Evolutionary conservation across 2,113 vertebrate genomes (phyloP).

Genomic region (Caracal caracal): DNA sequence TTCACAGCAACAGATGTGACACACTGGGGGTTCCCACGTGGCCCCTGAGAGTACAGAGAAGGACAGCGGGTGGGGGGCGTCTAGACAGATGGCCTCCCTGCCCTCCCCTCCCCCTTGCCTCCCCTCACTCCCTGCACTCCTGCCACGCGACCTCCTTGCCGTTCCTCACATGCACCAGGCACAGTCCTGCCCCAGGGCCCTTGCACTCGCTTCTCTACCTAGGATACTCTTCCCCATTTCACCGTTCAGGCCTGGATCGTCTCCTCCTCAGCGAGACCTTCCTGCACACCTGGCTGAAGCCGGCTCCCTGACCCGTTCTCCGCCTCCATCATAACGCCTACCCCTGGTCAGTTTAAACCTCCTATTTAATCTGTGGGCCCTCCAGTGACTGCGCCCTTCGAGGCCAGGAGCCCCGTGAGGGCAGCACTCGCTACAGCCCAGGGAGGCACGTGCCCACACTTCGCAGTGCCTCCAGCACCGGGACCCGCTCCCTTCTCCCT

Average conservation of each 20-base stretch:
- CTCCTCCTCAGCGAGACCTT: background rate
- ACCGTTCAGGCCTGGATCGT: background rate
- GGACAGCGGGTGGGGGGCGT: background rate
- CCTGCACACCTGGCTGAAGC: background rate
- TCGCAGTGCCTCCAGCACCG: rapidly evolving
- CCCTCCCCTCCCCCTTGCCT: background rate
- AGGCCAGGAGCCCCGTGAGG: background rate
- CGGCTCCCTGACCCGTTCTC: background rate
- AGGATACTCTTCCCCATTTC: background rate
- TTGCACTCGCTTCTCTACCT: background rate
- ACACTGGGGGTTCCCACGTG: background rate
- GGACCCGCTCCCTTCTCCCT: background rate
- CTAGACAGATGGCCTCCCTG: no score
- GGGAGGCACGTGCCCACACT: background rate
- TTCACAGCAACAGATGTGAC: background rate
- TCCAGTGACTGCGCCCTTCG: background rate
- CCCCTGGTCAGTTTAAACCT: background rate
- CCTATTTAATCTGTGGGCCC: background rate
- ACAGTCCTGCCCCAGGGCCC: background rate
- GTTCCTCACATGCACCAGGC: background rate
- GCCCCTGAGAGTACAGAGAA: background rate
- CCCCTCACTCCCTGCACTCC: background rate
- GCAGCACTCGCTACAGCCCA: background rate
- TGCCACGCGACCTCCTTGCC: background rate
- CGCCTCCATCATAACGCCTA: rapidly evolving